These are phyloP conservation scores for Electrona antarctica DNA, from an alignment of 2,113 vertebrate species.

Conservation along the genomic window DNA sequence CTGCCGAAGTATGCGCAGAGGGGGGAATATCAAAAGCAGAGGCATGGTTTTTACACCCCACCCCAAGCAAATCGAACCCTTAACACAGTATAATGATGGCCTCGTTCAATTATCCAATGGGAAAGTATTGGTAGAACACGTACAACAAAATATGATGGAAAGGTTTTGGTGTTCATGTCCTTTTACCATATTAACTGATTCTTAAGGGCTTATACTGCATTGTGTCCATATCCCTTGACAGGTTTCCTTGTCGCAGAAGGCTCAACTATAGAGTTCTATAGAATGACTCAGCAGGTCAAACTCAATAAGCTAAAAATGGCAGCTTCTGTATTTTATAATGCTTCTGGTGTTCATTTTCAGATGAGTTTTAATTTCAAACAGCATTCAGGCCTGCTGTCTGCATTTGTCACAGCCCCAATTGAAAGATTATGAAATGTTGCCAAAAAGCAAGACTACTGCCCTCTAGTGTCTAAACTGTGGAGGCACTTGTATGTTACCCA, in stretches of 20 bases:
- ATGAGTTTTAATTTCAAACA: conserved; percentile 42
- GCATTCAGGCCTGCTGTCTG: conserved; percentile 15
- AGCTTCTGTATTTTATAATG: conserved; percentile 53
- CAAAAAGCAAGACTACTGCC: conserved; percentile 75
- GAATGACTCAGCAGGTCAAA: conserved; percentile 36
- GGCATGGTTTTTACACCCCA: too few species aligned
- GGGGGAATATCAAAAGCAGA: too few species aligned
- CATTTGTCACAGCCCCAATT: conserved; percentile 24
- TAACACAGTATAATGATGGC: neutral
- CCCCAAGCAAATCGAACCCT: too few species aligned
- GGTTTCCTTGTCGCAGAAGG: conserved; percentile 1
- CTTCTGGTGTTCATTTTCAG: conserved; percentile 37
- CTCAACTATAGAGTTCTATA: neutral
- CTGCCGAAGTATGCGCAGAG: too few species aligned
- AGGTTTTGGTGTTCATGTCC: too few species aligned
- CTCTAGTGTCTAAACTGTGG: conserved; percentile 59
- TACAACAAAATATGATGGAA: too few species aligned
- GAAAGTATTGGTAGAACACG: neutral
- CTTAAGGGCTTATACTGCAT: neutral
- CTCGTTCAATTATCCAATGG: neutral
- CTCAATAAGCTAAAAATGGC: conserved; percentile 69
- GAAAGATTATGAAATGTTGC: conserved; percentile 59
- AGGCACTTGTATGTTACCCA: conserved; percentile 48
- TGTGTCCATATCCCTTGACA: conserved; percentile 22
- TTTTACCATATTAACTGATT: too few species aligned